A percentile compares a stretch with the other conserved stretches of the same genome.
These are phyloP conservation scores for Lacerta viridis DNA, from an alignment of 2,797 vertebrate species.

Conservation along the genomic window DNA sequence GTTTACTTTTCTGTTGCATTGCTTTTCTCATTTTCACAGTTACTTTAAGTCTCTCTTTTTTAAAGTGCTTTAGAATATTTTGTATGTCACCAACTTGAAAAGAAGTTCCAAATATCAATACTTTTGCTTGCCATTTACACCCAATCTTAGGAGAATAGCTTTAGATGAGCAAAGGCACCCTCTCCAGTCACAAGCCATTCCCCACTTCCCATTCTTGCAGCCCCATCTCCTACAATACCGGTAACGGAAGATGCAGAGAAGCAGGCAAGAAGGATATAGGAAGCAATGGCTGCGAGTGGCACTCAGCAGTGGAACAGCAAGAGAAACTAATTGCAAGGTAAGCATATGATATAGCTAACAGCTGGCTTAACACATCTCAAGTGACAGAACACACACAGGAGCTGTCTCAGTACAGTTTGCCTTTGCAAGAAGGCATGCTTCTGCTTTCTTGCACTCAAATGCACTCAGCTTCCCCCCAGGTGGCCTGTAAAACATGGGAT, in stretches of 20 bases:
- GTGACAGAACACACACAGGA: background rate
- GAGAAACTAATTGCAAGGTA: background rate
- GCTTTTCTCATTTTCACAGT: background rate
- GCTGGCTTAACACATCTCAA: background rate
- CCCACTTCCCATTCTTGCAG: background rate
- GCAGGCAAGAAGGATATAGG: background rate
- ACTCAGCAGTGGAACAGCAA: background rate
- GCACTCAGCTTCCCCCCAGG: background rate
- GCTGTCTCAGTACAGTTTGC: background rate
- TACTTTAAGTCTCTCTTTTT: background rate
- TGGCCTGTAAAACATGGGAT: background rate
- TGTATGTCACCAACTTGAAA: background rate
- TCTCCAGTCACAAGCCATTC: too few species aligned
- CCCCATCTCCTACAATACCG: background rate
- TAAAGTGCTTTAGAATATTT: background rate
- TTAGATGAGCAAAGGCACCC: background rate
- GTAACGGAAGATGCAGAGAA: background rate
- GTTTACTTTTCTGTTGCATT: background rate
- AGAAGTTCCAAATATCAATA: background rate
- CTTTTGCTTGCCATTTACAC: background rate
- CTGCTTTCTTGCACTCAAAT: background rate
- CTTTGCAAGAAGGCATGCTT: background rate
- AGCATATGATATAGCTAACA: background rate
- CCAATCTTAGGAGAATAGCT: too few species aligned
- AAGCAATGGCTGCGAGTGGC: background rate